Evolutionary conservation across 2,888 invertebrate species (phyloP).

Genomic region (Agrochola lota): DNA sequence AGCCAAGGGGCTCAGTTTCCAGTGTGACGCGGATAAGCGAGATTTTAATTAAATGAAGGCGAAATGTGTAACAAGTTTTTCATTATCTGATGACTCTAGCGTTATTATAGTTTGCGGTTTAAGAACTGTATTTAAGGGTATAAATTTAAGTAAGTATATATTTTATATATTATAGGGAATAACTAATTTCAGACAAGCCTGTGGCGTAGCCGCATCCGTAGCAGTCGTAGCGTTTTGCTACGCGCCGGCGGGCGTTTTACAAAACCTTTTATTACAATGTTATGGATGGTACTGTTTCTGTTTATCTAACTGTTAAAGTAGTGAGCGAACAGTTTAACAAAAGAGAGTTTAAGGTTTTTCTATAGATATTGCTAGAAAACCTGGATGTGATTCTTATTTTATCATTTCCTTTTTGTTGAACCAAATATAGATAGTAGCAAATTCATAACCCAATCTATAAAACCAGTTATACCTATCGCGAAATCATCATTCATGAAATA

Average conservation of each 20-base stretch:
- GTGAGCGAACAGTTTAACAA: not conserved
- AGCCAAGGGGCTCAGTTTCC: conserved; percentile 86
- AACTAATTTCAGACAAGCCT: too few relatives aligned
- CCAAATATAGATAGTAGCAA: too few relatives aligned
- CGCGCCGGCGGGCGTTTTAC: not conserved
- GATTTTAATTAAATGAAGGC: conserved; percentile 87
- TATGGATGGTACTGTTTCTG: not conserved
- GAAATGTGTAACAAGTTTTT: conserved; percentile 73
- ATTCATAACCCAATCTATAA: not conserved
- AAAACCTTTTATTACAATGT: not conserved
- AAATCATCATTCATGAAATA: conserved; percentile 5
- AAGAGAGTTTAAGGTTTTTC: too few relatives aligned
- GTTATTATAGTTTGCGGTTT: conserved; percentile 33
- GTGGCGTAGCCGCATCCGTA: not conserved
- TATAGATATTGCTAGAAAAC: too few relatives aligned
- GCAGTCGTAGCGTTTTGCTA: conserved; percentile 31
- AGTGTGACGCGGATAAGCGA: conserved; percentile 86
- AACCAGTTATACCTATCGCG: not conserved
- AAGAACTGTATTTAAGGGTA: not conserved
- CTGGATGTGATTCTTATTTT: too few relatives aligned
- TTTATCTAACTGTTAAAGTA: not conserved
- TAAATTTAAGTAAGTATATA: too few relatives aligned
- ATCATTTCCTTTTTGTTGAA: too few relatives aligned
- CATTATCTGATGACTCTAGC: conserved; percentile 59
- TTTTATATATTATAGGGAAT: too few relatives aligned